Evolutionary conservation across 2,113 vertebrate species (phyloP).

Genomic region (Phylloscopus trochiloides): DNA sequence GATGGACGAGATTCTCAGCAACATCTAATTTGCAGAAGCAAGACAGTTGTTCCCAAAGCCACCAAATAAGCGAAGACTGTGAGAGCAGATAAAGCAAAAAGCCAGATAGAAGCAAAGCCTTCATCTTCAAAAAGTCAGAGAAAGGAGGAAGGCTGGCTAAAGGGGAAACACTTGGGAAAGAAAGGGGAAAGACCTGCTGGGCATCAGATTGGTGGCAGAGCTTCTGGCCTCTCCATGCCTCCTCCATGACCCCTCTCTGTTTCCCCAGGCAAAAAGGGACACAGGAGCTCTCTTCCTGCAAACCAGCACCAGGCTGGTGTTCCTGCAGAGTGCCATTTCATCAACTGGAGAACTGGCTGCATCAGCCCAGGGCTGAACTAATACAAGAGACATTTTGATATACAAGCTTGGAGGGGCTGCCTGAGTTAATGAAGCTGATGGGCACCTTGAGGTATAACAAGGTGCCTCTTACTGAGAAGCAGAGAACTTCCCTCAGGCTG

Average conservation of each 20-base stretch:
- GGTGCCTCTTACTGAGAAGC: neutral
- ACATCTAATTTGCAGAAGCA: neutral
- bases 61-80: neutral
- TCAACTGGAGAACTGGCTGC: neutral
- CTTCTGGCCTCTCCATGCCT: neutral
- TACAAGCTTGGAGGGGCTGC: neutral
- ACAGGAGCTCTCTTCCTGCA: neutral
- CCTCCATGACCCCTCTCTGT: neutral
- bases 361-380: neutral
- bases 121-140: neutral
- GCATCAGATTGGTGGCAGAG: neutral
- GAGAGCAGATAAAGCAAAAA: neutral
- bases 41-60: neutral
- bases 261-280: neutral
- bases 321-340: neutral
- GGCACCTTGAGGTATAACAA: neutral
- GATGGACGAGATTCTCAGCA: neutral
- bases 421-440: neutral
- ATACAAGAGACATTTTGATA: neutral
- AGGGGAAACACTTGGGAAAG: neutral
- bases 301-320: neutral
- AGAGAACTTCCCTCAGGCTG: neutral
- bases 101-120: neutral
- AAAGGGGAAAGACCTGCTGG: neutral
- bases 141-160: neutral